Conservation (phyloP, 2,113 vertebrate genomes). For the Camelus dromedarius region DNA sequence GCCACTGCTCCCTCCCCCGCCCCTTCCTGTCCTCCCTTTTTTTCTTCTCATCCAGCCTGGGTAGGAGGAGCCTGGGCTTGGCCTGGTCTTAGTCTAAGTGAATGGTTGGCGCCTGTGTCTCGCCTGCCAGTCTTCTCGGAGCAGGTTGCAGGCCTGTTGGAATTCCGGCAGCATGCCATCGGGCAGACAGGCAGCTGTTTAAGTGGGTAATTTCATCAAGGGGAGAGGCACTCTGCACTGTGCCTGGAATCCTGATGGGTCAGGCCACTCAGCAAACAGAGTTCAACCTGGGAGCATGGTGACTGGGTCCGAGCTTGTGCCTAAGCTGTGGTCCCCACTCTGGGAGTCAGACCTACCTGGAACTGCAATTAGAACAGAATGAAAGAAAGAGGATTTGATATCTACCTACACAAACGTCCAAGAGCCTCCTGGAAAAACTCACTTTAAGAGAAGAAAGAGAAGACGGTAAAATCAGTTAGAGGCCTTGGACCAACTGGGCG, state of each 20-base stretch:
- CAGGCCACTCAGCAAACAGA: background rate
- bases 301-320: too few relatives aligned
- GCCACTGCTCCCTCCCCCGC: background rate
- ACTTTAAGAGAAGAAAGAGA: background rate
- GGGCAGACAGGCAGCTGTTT: constrained; percentile 44
- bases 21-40: background rate
- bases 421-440: background rate
- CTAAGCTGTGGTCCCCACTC: background rate
- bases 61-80: background rate
- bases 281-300: background rate
- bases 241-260: constrained; percentile 68
- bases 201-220: constrained; percentile 70
- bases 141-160: constrained; percentile 6
- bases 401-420: background rate
- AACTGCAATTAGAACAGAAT: background rate
- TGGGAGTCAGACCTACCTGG: background rate
- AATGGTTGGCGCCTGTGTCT: background rate
- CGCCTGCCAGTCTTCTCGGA: background rate
- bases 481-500: background rate
- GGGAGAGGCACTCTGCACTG: background rate
- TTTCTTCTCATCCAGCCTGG: background rate
- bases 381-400: background rate
- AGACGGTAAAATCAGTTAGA: background rate
- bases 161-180: constrained; percentile 36
- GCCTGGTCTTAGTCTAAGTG: background rate